Evolutionary conservation across 2,113 vertebrate species (phyloP).

Genomic region (Rousettus leschenaultii): DNA sequence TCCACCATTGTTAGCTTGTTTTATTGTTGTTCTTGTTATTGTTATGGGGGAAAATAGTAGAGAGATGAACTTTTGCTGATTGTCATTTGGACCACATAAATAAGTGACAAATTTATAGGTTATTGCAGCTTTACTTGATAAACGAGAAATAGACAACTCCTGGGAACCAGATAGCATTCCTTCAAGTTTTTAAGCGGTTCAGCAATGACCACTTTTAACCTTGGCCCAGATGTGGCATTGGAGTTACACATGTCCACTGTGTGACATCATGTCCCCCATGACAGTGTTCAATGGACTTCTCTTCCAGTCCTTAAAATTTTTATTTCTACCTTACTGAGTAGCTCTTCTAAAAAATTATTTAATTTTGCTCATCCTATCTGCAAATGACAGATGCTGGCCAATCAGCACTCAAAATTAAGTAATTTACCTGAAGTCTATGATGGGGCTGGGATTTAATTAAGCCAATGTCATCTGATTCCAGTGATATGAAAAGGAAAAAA

Average conservation of each 20-base stretch:
- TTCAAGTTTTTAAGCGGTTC: neutral
- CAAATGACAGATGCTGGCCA: neutral
- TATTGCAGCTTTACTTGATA: neutral
- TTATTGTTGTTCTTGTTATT: neutral
- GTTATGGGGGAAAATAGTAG: neutral
- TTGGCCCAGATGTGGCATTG: neutral
- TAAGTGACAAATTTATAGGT: neutral
- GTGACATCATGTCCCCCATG: neutral
- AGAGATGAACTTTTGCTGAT: neutral
- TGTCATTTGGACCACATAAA: neutral
- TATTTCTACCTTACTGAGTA: neutral
- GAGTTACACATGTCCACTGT: neutral
- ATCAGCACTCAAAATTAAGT: neutral
- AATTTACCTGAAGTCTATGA: neutral
- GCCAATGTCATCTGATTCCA: neutral
- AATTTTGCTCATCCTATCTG: neutral
- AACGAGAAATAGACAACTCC: neutral
- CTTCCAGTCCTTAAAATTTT: slow-evolving; percentile 8
- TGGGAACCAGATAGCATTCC: neutral
- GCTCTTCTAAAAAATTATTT: neutral
- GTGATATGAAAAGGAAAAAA: neutral
- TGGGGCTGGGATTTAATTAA: neutral
- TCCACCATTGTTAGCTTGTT: neutral
- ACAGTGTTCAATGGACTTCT: neutral
- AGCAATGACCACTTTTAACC: neutral